Evolutionary conservation across 2,797 vertebrate genomes (phyloP), one percentile per base, ranked within the genome.

Genomic region (Sebastes aleutianus): DNA sequence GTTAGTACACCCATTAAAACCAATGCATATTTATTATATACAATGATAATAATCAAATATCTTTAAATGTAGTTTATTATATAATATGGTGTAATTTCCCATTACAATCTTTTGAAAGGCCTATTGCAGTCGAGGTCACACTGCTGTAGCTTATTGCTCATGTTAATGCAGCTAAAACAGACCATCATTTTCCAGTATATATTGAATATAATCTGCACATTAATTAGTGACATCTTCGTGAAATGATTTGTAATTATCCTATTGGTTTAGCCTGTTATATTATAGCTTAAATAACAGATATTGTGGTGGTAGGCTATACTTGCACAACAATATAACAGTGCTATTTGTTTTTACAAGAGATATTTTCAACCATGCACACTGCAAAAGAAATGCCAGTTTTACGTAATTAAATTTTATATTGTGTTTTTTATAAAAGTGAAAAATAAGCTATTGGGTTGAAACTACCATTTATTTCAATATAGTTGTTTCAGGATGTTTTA

Each of bases 101-200:
- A 18, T 66, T 74, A 53, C 36, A 32, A n/a, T 64, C 6, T 50
- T 12, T 27, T 66, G 7, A 74, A 50, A 78, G 74, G 70, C 79
- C 58, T 79, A 6, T 47, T 66, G 10, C 27, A 56, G 56, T 82
- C 26, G 57, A 74, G 61, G 34, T 83, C 74, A 80, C 10, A 57
- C 43, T 76, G 43, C n/a, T 72, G 31, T 56, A 11, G 43, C 6
- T 34, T 65, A 22, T 64, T 39, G 32, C 7, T 76, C 26, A 58
- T 31, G 20, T 77, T 47, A 59, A 58, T 76, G 32, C 26, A 79
- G 29, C 36, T 72, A 26, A 78, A 72, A 70, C 18, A 59, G 10
- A 39, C 53, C 20, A 10, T 47, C 24, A 39, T 75, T 50, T 75
- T 4, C 3, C 3, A 20, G 3, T 26, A 10, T 1, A 43, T 4